phyloP scores from a whole-genome alignment of 2,888 invertebrate species.

The Oscheius sp. region DNA sequence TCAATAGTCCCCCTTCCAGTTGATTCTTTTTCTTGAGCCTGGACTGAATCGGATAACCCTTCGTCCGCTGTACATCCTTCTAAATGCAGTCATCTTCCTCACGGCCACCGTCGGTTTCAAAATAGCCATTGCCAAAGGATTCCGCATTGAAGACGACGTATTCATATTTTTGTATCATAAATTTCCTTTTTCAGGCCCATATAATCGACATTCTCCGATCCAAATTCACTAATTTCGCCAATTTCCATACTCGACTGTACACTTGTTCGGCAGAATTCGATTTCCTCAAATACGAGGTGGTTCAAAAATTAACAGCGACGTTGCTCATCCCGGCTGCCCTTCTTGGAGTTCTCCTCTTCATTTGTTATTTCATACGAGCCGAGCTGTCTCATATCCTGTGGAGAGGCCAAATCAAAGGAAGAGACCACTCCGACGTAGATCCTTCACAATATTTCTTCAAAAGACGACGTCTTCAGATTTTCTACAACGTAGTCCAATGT shows the following conservation, averaged over 20 bases:
- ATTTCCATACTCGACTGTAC: constrained; percentile 84
- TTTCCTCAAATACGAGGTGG: constrained; percentile 78
- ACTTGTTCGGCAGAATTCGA: constrained; percentile 85
- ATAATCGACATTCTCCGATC: constrained; percentile 82
- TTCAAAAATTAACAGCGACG: constrained; percentile 77
- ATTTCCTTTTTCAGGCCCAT: constrained; percentile 78
- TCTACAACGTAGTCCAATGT: constrained; percentile 82
- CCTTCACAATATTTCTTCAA: too few species aligned
- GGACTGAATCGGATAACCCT: constrained; percentile 43
- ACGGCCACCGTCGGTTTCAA: constrained; percentile 74
- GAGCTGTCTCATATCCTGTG: constrained; percentile 24
- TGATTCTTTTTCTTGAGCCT: constrained; percentile 44
- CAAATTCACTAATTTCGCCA: constrained; percentile 81
- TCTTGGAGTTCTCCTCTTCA: constrained; percentile 17
- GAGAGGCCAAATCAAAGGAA: constrained; percentile 15
- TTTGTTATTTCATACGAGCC: constrained; percentile 16
- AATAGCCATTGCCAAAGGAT: constrained; percentile 70
- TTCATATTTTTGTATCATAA: neutral
- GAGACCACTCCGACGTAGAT: constrained; percentile 32
- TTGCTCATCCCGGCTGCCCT: constrained; percentile 75
- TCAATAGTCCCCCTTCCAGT: constrained; percentile 36
- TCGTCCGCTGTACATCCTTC: constrained; percentile 57
- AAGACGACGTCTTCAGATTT: constrained; percentile 59
- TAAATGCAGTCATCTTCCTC: constrained; percentile 71
- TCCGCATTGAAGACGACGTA: constrained; percentile 75